Evolutionary conservation across 2,797 vertebrate genomes (phyloP).

Genomic region (Sebastes glaucus): DNA sequence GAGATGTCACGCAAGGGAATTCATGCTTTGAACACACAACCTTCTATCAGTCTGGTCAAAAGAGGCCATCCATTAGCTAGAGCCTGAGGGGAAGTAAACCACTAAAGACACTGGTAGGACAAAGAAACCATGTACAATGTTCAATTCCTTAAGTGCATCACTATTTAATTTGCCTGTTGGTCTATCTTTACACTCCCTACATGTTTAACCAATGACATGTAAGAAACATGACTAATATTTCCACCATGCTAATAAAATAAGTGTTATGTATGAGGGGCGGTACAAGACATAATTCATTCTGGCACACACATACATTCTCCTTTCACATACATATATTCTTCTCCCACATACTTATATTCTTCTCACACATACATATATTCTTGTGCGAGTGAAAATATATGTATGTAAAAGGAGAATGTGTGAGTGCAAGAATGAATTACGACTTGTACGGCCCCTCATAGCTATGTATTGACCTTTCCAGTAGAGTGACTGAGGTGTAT

Average conservation of each 20-base stretch:
- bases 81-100: slow-evolving; percentile 28
- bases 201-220: neutral
- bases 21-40: neutral
- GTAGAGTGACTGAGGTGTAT: slow-evolving; percentile 11
- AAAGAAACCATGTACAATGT: slow-evolving; percentile 4
- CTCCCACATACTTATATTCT: too few relatives aligned
- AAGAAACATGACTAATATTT: neutral
- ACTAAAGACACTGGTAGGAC: slow-evolving; percentile 26
- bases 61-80: slow-evolving; percentile 49
- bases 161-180: slow-evolving; percentile 11
- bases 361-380: too few relatives aligned
- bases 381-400: too few relatives aligned
- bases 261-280: neutral
- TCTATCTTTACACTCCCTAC: neutral
- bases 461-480: slow-evolving; percentile 8
- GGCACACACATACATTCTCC: too few relatives aligned
- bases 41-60: slow-evolving; percentile 37
- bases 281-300: too few relatives aligned
- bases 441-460: too few relatives aligned
- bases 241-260: neutral
- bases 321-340: too few relatives aligned
- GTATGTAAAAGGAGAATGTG: too few relatives aligned
- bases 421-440: too few relatives aligned
- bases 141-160: slow-evolving; percentile 25
- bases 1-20: slow-evolving; percentile 31